Conservation (phyloP, 2,888 invertebrate genomes). For the Sclerodermus sp. region DNA sequence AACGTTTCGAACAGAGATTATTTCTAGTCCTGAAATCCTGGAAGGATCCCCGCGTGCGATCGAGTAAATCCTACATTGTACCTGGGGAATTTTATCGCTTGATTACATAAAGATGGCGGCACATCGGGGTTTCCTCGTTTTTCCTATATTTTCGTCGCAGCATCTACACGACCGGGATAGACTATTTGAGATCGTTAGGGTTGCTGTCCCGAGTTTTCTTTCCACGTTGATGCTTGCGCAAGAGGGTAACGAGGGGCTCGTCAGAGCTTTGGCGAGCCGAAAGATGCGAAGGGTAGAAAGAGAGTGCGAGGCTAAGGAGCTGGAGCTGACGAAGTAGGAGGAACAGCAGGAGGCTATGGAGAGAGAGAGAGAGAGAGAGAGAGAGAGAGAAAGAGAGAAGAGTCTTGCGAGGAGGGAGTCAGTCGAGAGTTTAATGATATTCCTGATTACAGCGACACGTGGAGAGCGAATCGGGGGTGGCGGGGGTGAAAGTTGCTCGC, state of each 20-base stretch:
- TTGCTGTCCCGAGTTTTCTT: conserved; percentile 31
- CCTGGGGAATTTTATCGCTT: too few species aligned
- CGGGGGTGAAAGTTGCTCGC: conserved; percentile 1
- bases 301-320: conserved; percentile 1
- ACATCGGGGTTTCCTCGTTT: conserved; percentile 3
- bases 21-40: too few species aligned
- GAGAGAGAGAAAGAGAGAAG: conserved; percentile 14
- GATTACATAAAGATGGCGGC: too few species aligned
- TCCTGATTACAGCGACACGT: conserved; percentile 57
- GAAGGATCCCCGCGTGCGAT: too few species aligned
- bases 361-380: neutral
- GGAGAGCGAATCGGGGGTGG: conserved; percentile 34
- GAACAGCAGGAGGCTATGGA: neutral
- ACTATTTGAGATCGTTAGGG: conserved; percentile 29
- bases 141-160: neutral
- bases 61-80: too few species aligned
- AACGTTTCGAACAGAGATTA: too few species aligned
- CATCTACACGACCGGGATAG: too few species aligned
- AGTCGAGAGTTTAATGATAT: conserved; percentile 58
- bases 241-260: conserved; percentile 40
- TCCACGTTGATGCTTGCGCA: conserved; percentile 24
- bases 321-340: conserved; percentile 4
- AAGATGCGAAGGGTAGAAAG: conserved; percentile 3
- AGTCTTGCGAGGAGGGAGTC: conserved; percentile 38
- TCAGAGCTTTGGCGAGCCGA: conserved; percentile 20